A percentile compares a stretch with the other conserved stretches of the same genome.
These are phyloP conservation scores for Cheilosia vernalis DNA, from an alignment of 2,888 invertebrate genomes.

Conservation along the genomic window DNA sequence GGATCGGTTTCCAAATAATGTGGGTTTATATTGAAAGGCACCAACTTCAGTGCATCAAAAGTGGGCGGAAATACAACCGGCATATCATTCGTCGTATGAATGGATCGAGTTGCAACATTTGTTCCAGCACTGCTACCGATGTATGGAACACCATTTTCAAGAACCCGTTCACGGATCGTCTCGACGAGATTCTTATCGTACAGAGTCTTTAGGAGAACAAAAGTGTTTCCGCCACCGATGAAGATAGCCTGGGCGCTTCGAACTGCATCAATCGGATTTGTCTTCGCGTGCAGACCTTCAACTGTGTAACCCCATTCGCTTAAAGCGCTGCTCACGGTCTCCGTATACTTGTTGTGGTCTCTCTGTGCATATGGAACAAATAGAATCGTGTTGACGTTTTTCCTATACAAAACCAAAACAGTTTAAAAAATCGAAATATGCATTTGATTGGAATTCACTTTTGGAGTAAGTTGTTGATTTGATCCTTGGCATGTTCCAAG, in stretches of 20 bases:
- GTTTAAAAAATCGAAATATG: neutral
- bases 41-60: constrained; percentile 88
- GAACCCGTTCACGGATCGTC: constrained; percentile 86
- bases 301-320: constrained; percentile 87
- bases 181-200: constrained; percentile 88
- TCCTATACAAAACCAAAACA: constrained; percentile 84
- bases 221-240: constrained; percentile 93
- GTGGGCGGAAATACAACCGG: constrained; percentile 91
- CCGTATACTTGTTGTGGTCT: constrained; percentile 87
- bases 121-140: constrained; percentile 93
- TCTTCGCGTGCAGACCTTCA: constrained; percentile 87
- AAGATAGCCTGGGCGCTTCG: constrained; percentile 88
- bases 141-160: constrained; percentile 87
- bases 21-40: constrained; percentile 94
- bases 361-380: constrained; percentile 91
- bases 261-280: constrained; percentile 85
- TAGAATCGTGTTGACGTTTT: constrained; percentile 86
- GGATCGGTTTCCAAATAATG: constrained; percentile 89
- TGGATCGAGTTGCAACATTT: constrained; percentile 91
- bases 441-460: constrained; percentile 83
- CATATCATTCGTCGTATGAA: constrained; percentile 95
- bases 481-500: constrained; percentile 87
- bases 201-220: constrained; percentile 88
- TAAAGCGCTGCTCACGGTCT: constrained; percentile 86
- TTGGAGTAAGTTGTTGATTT: constrained; percentile 86